phyloP scores from a whole-genome alignment of 2,797 vertebrate genomes.

The Catharus ustulatus region DNA sequence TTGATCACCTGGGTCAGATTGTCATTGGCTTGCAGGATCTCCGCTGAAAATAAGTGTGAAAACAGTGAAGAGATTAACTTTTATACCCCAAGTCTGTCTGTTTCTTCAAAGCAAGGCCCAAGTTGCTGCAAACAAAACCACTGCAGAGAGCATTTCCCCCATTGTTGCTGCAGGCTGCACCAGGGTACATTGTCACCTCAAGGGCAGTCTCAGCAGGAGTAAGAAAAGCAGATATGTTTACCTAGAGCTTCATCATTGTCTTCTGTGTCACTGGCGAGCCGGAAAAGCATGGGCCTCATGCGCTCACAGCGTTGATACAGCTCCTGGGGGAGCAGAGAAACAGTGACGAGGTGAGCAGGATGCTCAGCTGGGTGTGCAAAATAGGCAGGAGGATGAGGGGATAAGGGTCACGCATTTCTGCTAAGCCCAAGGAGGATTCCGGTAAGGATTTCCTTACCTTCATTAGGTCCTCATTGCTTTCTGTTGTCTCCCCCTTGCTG shows the following conservation, averaged over 20 bases:
- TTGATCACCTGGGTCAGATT: constrained; percentile 97
- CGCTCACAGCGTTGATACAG: constrained; percentile 96
- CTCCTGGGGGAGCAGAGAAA: constrained; percentile 78
- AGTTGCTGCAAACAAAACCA: not conserved
- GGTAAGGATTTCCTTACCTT: constrained; percentile 85
- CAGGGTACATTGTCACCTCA: not conserved
- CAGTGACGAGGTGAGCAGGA: not conserved
- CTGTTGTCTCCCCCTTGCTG: constrained; percentile 80
- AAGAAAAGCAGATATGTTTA: constrained; percentile 50
- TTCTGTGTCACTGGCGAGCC: constrained; percentile 96
- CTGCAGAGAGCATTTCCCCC: not conserved
- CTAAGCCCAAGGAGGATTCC: not conserved
- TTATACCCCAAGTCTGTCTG: not conserved
- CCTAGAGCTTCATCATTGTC: constrained; percentile 96
- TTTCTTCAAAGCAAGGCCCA: not conserved
- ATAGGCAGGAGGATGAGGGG: not conserved
- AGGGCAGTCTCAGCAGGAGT: not conserved
- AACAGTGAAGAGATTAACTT: not conserved
- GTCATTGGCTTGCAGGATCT: constrained; percentile 97
- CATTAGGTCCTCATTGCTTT: constrained; percentile 92
- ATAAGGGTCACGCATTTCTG: not conserved
- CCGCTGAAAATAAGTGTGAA: constrained; percentile 77
- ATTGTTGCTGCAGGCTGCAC: not conserved
- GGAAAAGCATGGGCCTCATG: constrained; percentile 95
- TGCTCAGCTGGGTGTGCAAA: not conserved